A percentile compares a stretch with the other conserved stretches of the same genome.
phyloP scores from a whole-genome alignment of 2,797 vertebrate species.

The Trachops cirrhosus region DNA sequence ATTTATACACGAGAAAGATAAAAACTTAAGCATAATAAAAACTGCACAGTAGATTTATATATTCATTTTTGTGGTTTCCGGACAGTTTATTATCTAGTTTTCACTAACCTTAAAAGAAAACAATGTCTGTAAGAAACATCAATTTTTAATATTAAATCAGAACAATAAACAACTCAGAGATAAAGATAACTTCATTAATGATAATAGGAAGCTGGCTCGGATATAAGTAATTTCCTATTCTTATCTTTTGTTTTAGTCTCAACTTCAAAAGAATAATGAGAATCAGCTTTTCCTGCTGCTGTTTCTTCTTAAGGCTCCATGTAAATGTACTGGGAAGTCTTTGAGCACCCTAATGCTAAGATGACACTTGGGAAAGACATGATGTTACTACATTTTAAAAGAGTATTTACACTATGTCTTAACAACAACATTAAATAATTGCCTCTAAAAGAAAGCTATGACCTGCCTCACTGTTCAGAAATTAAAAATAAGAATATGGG shows the following conservation, averaged over 20 bases:
- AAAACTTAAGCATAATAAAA: constrained; percentile 41
- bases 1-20: neutral
- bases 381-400: neutral
- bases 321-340: neutral
- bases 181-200: constrained; percentile 64
- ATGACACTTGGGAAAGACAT: constrained; percentile 13
- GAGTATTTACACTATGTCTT: neutral
- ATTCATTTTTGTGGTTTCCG: neutral
- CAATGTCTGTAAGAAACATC: constrained; percentile 32
- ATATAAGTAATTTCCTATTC: constrained; percentile 54
- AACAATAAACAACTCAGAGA: constrained; percentile 69
- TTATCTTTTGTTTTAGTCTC: constrained; percentile 50
- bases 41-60: constrained; percentile 23
- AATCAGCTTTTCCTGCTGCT: constrained; percentile 51
- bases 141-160: constrained; percentile 53
- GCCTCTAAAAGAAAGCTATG: neutral
- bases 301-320: neutral
- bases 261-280: constrained; percentile 59
- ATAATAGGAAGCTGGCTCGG: constrained; percentile 17
- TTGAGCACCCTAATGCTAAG: constrained; percentile 16
- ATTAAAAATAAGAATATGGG: neutral
- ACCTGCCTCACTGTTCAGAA: neutral
- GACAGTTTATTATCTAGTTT: constrained; percentile 50
- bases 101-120: constrained; percentile 59
- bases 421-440: neutral